Base-by-base conservation (phyloP, 2,888 invertebrate genomes). In the Dorcus parallelipipedus region DNA sequence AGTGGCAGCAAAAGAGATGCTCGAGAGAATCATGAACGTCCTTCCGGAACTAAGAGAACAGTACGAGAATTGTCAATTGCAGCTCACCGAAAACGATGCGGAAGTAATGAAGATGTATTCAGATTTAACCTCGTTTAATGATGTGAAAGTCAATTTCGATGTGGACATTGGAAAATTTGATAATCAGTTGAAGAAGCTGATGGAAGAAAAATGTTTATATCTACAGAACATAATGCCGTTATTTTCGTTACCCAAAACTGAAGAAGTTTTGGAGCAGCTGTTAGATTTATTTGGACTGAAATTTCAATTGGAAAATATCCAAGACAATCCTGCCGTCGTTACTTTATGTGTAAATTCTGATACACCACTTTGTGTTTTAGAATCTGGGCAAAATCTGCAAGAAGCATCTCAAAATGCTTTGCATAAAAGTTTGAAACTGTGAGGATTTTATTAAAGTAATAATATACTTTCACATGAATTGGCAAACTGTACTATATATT, bases 1-100 rank as follows among this genome's bases (percentile, higher is more conserved):
- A 69, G 73, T 81, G 38, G 86, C 85, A 42, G 86, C 88, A 1
- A 75, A 76, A 63, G 78, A 78, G 39, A 77, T 78, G 76, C 49
- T 76, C 38, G 71, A 75, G 4, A 58, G 58, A 40, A 58, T 58
- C 39, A 54, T 47, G 38, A 49, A 51, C 39, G 49, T 58, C 23
- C 7, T 58, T 33, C 56, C 60, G 3, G 51, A 51, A 50, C 9
- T 57, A 40, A 54, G 54, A 57, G n/a, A 33, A 3, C 45, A 45
- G 23, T 45, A 23, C n/a, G 51, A 60, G 33, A 45, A 7, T n/a
- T 45, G 60, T 23, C 49, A 56, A 8, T 39, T 52, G 7, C 52
- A 60, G 45, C 9, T 62, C 26, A 39, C 38, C 23, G 56, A 56
- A 10, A 39, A 33, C 5, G 70, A 71, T 49, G 43, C 58, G 9